These are phyloP conservation scores for Mantis religiosa DNA, from an alignment of 2,888 invertebrate genomes.

Conservation along the genomic window DNA sequence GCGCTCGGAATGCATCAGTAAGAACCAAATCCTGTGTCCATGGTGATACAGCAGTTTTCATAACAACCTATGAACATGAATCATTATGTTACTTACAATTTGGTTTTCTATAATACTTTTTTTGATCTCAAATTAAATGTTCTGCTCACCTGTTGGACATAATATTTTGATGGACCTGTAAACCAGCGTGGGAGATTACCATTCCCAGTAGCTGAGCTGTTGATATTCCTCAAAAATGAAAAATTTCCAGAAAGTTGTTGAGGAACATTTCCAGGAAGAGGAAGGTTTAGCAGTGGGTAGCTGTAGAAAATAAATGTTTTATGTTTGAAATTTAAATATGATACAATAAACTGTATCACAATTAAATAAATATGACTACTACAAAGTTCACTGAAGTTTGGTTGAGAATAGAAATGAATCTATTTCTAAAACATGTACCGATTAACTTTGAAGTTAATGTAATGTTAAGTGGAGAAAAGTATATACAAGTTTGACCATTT, in stretches of 20 bases:
- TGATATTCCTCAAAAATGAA: background rate
- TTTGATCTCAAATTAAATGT: background rate
- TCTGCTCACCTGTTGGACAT: conserved; percentile 44
- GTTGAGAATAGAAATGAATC: too few relatives aligned
- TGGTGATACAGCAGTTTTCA: conserved; percentile 71
- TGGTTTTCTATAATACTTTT: background rate
- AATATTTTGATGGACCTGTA: conserved; percentile 47
- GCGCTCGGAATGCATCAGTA: conserved; percentile 88
- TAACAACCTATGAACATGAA: conserved; percentile 38
- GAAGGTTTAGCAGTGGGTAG: conserved; percentile 79
- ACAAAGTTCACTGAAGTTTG: too few relatives aligned
- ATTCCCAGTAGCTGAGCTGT: conserved; percentile 17
- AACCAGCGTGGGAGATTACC: conserved; percentile 42
- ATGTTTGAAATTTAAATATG: too few relatives aligned
- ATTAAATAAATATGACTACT: too few relatives aligned
- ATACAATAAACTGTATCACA: background rate
- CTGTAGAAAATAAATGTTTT: conserved; percentile 49
- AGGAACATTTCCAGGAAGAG: conserved; percentile 86
- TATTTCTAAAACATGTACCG: too few relatives aligned
- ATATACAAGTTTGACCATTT: too few relatives aligned
- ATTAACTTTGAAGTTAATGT: too few relatives aligned
- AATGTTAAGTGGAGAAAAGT: too few relatives aligned
- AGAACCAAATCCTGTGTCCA: conserved; percentile 79
- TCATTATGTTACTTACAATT: background rate
- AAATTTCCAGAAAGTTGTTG: conserved; percentile 44